These are phyloP conservation scores for Nanorana parkeri DNA, from an alignment of 2,113 vertebrate genomes.

Conservation along the genomic window DNA sequence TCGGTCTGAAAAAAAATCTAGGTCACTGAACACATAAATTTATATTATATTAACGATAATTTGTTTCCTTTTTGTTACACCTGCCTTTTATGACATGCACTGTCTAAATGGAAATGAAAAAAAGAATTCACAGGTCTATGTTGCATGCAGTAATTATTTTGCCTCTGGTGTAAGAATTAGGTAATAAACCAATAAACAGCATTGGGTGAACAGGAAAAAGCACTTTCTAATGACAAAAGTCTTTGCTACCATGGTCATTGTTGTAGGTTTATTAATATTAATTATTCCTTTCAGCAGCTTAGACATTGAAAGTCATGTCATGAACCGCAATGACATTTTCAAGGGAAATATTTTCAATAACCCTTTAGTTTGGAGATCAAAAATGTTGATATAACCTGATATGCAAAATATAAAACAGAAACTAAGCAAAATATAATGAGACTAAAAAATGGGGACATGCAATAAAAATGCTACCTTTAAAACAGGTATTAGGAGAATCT, in stretches of 20 bases:
- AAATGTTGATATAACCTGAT: neutral
- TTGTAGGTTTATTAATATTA: neutral
- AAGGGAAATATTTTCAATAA: neutral
- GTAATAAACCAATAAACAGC: neutral
- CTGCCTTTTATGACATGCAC: constrained; percentile 2
- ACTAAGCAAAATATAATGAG: too few relatives aligned
- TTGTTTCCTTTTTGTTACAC: neutral
- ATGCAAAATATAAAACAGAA: neutral
- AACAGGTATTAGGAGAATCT: too few relatives aligned
- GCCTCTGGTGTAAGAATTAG: neutral
- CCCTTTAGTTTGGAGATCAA: neutral
- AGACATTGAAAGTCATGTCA: neutral
- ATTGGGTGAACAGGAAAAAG: neutral
- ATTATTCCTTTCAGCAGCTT: neutral
- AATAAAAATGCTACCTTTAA: too few relatives aligned
- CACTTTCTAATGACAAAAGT: neutral
- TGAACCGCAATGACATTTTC: neutral
- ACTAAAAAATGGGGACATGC: too few relatives aligned
- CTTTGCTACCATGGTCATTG: neutral
- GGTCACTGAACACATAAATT: neutral
- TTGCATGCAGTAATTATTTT: constrained; percentile 8
- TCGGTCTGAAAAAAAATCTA: constrained; percentile 3
- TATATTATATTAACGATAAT: neutral
- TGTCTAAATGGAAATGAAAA: neutral
- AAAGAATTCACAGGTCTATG: neutral